Evolutionary conservation across 2,113 vertebrate species (phyloP), one percentile per base, ranked within the genome.

Genomic region (Oreocharis arfaki): DNA sequence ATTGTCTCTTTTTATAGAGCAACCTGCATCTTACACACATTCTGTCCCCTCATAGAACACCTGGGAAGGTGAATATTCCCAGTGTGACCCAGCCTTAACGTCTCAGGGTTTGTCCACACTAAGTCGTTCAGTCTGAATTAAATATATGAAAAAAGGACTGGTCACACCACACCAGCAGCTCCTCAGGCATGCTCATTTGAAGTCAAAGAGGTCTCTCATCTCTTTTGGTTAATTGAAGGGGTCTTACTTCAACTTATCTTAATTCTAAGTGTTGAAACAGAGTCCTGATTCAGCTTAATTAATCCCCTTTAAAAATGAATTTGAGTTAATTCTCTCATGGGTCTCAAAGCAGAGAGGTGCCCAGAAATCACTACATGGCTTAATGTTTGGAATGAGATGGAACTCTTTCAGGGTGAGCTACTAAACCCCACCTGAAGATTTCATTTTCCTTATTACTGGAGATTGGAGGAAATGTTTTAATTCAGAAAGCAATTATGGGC

Each of bases 271-370:
- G 27, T 69, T 74, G 68, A 87, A 95, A 92, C 57, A 84, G 42
- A 65, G 76, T 84, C 73, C 37, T 87, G 64, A 59, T 64, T 85
- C 83, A 92, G 86, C 67, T 92, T 92, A 92, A 92, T 97, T 95
- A 95, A 93, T 93, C 89, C 39, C 53, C 42, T 81, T 90, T 92
- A 84, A 95, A 88, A 95, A 39, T 67, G 80, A 84, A 81, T 85
- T 89, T 90, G 52, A 89, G 32, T 77, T 92, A 95, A 89, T 77
- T 93, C 69, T 89, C 89, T 76, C 60, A 16, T 3, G 11, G 63
- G 71, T 84, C 39, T 89, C 47, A 80, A 93, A 83, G 70, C 44
- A 85, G 93, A 92, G 76, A 87, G 55, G 68, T 75, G 33, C 41
- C 46, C 75, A 79, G 79, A 85, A 68, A 49, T 91, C 33, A 61